Base-by-base conservation (phyloP, 2,113 vertebrate species). In the Naja naja region DNA sequence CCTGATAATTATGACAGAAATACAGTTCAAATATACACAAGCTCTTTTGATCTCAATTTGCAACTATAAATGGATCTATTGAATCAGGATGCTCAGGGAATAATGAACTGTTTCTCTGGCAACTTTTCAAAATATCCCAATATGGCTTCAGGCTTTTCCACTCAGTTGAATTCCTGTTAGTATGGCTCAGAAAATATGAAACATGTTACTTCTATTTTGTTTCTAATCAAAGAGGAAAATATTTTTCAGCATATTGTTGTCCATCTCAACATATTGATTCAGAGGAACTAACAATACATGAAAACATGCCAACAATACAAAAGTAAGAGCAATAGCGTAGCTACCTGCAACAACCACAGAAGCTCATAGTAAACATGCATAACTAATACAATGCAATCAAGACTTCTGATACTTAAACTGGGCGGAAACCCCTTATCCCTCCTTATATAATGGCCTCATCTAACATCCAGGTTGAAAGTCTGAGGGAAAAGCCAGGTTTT, bases 61-160 rank as follows among this genome's bases (percentile, higher is more conserved):
- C 93, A 97, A 92, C 96, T 96, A 92, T 95, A 94, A 96, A 93
- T n/a, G 69, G 90, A 56, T 95, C n/a, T 49, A 85, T 86, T 96
- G 95, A 96, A 95, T 92, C 88, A 39, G 81, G 90, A 91, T 94
- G 49, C 69, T 96, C 47, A 91, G 74, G n/a, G 94, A 95, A 90
- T 96, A 96, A 94, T 92, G 43, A 93, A 91, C 89, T 91, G 45
- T 47, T 14, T 92, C 88, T 43, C 94, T 94, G 90, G 89, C 93
- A 93, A 64, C 81, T 91, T 53, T 94, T 95, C 89, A 95, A 90
- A 58, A 69, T 89, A 90, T 89, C n/a, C 34, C 16, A 30, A 43
- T 93, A 91, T 93, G 39, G 88, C 64, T 74, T 94, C 90, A 86
- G 1, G 74, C 74, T 53, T 87, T 90, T 91, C 30, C 20, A 89